Evolutionary conservation across 2,113 vertebrate genomes (phyloP).

Genomic region (Phoxinus phoxinus): DNA sequence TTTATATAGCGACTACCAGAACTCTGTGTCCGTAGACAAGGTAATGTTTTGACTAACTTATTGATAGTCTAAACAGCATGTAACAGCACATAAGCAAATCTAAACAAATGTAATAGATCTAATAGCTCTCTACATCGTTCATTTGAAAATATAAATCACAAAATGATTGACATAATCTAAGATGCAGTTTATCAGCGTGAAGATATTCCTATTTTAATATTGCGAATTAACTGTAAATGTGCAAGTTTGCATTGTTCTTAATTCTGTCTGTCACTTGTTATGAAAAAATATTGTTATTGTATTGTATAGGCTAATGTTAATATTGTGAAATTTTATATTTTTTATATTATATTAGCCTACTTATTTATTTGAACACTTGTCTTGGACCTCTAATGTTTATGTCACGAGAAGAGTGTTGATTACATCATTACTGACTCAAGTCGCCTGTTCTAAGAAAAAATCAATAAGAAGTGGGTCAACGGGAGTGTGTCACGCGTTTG

Average conservation of each 20-base stretch:
- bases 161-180: background rate
- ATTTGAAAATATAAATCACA: background rate
- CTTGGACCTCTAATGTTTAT: background rate
- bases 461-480: slow-evolving; percentile 16
- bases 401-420: slow-evolving; percentile 41
- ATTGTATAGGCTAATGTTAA: no score
- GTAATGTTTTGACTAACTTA: background rate
- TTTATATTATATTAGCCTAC: no score
- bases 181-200: background rate
- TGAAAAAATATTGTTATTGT: no score
- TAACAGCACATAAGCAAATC: no score
- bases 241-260: background rate
- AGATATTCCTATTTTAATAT: background rate
- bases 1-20: background rate
- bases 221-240: background rate
- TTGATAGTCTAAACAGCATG: no score
- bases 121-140: background rate
- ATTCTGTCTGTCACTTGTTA: background rate
- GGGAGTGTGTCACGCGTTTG: background rate
- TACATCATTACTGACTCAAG: slow-evolving; percentile 44
- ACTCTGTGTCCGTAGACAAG: background rate
- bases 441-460: slow-evolving; percentile 17
- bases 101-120: background rate
- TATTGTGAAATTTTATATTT: no score
- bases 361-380: no score